A percentile compares a stretch with the other conserved stretches of the same genome.
phyloP scores from a whole-genome alignment of 2,113 vertebrate species.

The Neomonachus schauinslandi region DNA sequence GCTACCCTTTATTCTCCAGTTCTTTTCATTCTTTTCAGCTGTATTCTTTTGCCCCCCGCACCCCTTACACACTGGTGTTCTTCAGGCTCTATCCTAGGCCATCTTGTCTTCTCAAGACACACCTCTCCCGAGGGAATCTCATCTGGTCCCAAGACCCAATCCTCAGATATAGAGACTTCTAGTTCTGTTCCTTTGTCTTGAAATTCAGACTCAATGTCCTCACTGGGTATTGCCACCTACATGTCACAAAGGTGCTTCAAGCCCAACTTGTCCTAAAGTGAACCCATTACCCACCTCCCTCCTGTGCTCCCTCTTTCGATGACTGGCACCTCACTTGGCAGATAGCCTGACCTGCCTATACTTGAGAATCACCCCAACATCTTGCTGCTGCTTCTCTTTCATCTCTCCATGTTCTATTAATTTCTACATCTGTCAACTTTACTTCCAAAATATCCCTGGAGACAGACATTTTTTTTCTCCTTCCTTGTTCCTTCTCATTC shows the following conservation, averaged over 20 bases:
- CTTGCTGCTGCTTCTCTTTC: neutral
- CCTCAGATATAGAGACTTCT: fast-evolving
- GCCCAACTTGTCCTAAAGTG: neutral
- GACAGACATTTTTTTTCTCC: neutral
- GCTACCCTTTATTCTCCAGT: neutral
- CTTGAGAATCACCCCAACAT: neutral
- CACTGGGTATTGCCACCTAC: neutral
- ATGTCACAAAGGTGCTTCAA: neutral
- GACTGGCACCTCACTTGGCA: neutral
- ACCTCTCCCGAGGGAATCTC: neutral
- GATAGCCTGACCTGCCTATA: neutral
- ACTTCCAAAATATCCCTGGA: neutral
- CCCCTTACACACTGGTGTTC: neutral
- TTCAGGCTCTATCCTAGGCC: neutral
- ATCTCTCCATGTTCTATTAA: neutral
- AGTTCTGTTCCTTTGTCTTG: neutral
- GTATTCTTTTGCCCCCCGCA: neutral
- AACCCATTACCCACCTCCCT: neutral
- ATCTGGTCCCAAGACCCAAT: neutral
- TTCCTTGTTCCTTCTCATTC: neutral
- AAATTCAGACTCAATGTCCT: neutral
- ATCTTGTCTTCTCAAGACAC: neutral
- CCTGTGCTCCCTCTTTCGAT: neutral
- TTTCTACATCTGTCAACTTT: neutral
- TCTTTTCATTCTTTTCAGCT: neutral